Evolutionary conservation across 2,113 vertebrate species (phyloP), one percentile per base, ranked within the genome.

Genomic region (Hipposideros armiger): DNA sequence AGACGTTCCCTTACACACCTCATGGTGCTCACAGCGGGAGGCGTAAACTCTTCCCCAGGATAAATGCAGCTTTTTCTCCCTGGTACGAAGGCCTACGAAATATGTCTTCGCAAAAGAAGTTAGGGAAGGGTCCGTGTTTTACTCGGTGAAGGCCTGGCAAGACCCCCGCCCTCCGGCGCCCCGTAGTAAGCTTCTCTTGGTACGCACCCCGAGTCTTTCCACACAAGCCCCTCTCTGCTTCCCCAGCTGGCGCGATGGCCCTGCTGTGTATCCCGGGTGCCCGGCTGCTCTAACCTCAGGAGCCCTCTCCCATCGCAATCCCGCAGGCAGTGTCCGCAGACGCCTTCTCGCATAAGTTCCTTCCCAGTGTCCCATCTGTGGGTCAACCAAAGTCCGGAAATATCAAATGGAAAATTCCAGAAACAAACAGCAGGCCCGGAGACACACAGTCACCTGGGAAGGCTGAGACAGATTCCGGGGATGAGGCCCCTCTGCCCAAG

Each of bases 401-500:
- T 22, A 7, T 22, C 7, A 22, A 22, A 58, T 20, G 20, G 56
- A 58, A 24, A 58, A 58, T 58, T 58, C 20, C 3, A 58, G 56
- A 58, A 58, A 22, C 9, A 3, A 58, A 30, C 36, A 64, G 58
- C 26, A n/a, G 17, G 70, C 47, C 47, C 30, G 4, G 66, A 11
- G 2, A 24, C 54, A 13, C 10, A 30, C 4, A 1, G 14, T 8
- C 58, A 19, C 67, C 67, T 13, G 47, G 47, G 47, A 47, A 11
- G 47, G 11, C 47, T 11, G 36, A 7, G 16, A 36, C 0, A 4
- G 58, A 22, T 30, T 30, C 73, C 77, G 2, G 6, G 56, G 22
- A 28, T 4, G 1, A 11, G 40, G 14, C 15, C 60, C 62, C 2
- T 0, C n/a, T 9, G 45, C 11, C 58, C 1, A 0, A 8, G 36